Evolutionary conservation across 2,888 invertebrate species (phyloP), one percentile per base, ranked within the genome.

Genomic region (Stomorhina lunata): DNA sequence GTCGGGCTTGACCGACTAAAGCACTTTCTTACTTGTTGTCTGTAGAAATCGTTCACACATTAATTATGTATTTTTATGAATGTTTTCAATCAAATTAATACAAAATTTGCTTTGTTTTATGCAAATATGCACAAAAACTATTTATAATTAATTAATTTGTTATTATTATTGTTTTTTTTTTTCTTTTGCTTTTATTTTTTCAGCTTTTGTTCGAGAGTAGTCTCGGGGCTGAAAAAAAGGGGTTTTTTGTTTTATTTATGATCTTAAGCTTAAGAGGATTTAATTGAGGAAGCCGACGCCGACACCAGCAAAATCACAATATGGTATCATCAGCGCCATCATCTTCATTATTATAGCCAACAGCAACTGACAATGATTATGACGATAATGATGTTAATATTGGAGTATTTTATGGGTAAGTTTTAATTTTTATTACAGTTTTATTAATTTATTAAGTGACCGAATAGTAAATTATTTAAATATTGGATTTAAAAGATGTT

Each of bases 31-130:
- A n/a, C n/a, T n/a, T 27, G 17, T 5, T 17, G 17, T 25, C 34
- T 66, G 61, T 61, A 59, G 59, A 73, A 68, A 80, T 80, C 72
- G 37, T 79, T 79, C 79, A 72, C 79, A 80, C 79, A 68, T 80
- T 80, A 80, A 68, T 80, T 73, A 72, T 79, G 10, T 61, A 59
- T 50, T 61, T 32, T 59, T 66, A 43, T 66, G 61, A 61, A 43
- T 61, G 59, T 53, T 73, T 79, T 50, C 20, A 50, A 73, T 66
- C 50, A 79, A 72, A 80, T 61, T 59, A 66, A 43, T 80, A 68
- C 43, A 53, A 15, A 20, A 71, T 65, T 27, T 65, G 65, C 9
- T 55, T 71, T 45, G 55, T 22, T 71, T 79, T 79, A 79, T 66
- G 79, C 79, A 72, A 71, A 71, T 78, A 57, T 72, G 15, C 15